Conservation (phyloP, 2,113 vertebrate species). For the Andinoacara biseriatus region DNA sequence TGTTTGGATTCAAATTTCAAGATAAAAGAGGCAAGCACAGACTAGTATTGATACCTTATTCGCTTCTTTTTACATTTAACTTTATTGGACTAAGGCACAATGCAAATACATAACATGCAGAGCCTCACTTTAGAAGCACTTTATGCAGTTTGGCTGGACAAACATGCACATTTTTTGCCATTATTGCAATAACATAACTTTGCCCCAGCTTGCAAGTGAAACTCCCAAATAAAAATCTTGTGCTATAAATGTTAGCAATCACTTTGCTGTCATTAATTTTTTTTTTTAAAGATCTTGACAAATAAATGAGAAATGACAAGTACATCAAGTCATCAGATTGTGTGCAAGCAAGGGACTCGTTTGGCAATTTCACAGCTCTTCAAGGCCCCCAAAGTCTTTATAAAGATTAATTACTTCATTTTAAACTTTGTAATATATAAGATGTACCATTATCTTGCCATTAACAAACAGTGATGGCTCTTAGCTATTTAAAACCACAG, state of each 20-base stretch:
- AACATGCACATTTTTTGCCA: neutral
- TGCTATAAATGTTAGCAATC: neutral
- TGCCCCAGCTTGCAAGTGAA: neutral
- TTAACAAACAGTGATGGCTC: neutral
- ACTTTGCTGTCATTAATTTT: too few relatives aligned
- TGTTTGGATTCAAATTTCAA: neutral
- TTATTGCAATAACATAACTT: neutral
- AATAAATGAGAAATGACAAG: too few relatives aligned
- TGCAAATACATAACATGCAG: neutral
- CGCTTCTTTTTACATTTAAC: neutral
- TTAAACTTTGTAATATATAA: neutral
- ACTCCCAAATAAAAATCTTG: neutral
- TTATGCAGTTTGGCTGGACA: neutral
- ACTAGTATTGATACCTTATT: neutral
- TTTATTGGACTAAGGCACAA: neutral
- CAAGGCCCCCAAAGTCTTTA: too few relatives aligned
- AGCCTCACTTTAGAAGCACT: neutral
- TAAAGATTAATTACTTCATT: neutral
- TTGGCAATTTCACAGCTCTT: too few relatives aligned
- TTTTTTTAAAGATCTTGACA: too few relatives aligned
- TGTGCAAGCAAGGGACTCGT: too few relatives aligned
- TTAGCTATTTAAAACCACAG: too few relatives aligned
- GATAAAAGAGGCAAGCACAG: neutral
- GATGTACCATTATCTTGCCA: neutral
- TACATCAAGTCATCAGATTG: too few relatives aligned